Evolutionary conservation across 2,797 vertebrate species (phyloP).

Genomic region (Cynodonichthys magdalenae): DNA sequence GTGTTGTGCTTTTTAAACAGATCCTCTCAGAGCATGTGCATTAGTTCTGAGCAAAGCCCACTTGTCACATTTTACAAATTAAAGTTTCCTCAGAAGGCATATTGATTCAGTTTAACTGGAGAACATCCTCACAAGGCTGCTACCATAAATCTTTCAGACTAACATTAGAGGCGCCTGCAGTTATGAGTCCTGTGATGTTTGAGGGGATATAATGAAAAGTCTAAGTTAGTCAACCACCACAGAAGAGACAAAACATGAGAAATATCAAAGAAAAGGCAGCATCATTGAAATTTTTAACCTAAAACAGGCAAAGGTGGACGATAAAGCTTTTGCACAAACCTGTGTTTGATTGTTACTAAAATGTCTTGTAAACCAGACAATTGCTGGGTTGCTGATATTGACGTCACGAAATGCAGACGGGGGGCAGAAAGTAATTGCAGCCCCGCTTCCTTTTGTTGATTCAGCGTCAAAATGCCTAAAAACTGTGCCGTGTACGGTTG

Average conservation of each 20-base stretch:
- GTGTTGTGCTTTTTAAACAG: conserved; percentile 7
- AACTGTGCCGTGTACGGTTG: too few relatives aligned
- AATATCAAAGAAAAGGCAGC: neutral
- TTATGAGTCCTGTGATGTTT: conserved; percentile 6
- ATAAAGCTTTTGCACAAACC: too few relatives aligned
- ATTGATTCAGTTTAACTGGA: conserved; percentile 42
- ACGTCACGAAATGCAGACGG: too few relatives aligned
- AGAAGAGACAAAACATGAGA: neutral
- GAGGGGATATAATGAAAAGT: conserved; percentile 5
- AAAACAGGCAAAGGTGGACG: too few relatives aligned
- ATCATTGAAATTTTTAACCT: too few relatives aligned
- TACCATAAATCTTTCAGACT: conserved; percentile 18
- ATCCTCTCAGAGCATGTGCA: conserved; percentile 10
- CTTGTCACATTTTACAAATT: conserved; percentile 22
- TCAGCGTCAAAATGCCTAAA: too few relatives aligned
- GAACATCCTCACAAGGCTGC: conserved; percentile 25
- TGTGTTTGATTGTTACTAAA: too few relatives aligned
- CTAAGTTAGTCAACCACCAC: neutral
- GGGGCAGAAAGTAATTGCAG: too few relatives aligned
- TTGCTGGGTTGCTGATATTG: too few relatives aligned
- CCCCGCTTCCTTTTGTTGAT: too few relatives aligned
- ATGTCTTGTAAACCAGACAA: too few relatives aligned
- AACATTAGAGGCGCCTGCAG: neutral
- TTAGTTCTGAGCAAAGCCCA: conserved; percentile 8
- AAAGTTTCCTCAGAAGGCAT: conserved; percentile 19